phyloP scores from a whole-genome alignment of 2,113 vertebrate genomes.

The Stigmatopora nigra region DNA sequence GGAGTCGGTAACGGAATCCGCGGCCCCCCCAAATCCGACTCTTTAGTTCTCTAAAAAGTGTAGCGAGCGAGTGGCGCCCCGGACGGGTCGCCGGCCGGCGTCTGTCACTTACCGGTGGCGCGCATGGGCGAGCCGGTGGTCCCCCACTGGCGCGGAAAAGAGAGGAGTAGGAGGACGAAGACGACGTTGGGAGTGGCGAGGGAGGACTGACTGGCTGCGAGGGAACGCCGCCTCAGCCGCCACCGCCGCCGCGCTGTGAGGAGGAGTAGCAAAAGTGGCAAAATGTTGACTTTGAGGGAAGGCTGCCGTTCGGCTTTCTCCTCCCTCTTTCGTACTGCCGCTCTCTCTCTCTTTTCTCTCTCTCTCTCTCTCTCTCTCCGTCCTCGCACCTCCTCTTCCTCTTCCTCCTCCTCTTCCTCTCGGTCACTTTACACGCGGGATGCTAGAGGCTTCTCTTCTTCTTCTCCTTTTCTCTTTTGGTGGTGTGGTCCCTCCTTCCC shows the following conservation, averaged over 20 bases:
- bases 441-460: slow-evolving; percentile 18
- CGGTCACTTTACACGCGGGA: neutral
- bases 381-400: slow-evolving; percentile 12
- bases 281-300: slow-evolving; percentile 65
- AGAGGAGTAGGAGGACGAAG: too few relatives aligned
- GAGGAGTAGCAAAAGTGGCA: slow-evolving; percentile 66
- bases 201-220: too few relatives aligned
- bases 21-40: too few relatives aligned
- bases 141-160: neutral
- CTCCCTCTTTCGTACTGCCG: slow-evolving; percentile 6
- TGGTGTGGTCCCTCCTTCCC: slow-evolving; percentile 46
- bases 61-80: neutral
- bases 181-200: too few relatives aligned
- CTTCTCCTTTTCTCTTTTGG: slow-evolving; percentile 44
- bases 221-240: too few relatives aligned
- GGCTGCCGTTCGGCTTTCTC: slow-evolving; percentile 51
- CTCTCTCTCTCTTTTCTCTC: slow-evolving; percentile 38
- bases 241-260: slow-evolving; percentile 46
- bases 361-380: slow-evolving; percentile 16
- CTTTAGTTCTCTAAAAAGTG: too few relatives aligned
- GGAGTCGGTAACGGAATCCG: neutral
- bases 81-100: neutral
- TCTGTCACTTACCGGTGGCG: slow-evolving; percentile 52
- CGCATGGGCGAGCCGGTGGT: slow-evolving; percentile 36
- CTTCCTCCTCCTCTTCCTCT: slow-evolving; percentile 4